Evolutionary conservation across 2,113 vertebrate species (phyloP).

Genomic region (Anguilla rostrata): DNA sequence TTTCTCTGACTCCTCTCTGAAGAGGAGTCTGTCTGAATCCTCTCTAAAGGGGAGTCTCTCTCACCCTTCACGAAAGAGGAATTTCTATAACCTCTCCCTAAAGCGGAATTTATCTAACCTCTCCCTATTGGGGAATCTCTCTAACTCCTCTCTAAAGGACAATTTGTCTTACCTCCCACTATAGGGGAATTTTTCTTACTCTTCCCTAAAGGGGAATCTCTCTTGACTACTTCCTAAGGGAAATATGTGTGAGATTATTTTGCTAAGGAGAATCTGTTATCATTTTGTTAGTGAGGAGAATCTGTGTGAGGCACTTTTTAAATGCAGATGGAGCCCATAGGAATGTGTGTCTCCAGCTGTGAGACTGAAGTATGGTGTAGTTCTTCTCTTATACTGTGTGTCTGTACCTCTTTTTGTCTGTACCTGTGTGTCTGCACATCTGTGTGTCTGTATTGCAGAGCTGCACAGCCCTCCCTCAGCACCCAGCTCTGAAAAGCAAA

Average conservation of each 20-base stretch:
- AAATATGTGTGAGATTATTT: too few relatives aligned
- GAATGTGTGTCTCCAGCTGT: too few relatives aligned
- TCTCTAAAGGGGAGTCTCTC: not conserved
- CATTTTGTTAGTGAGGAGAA: too few relatives aligned
- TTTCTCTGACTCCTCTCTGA: not conserved
- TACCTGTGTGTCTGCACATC: not conserved
- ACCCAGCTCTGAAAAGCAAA: constrained; percentile 91
- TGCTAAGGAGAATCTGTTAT: too few relatives aligned
- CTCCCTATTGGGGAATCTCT: not conserved
- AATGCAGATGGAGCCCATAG: too few relatives aligned
- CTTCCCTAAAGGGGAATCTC: too few relatives aligned
- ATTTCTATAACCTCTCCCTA: not conserved
- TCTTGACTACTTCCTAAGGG: too few relatives aligned
- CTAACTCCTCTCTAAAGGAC: not conserved
- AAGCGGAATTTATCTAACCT: constrained; percentile 37
- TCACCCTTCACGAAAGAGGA: not conserved
- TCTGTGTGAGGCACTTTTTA: too few relatives aligned
- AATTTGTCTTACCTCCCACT: too few relatives aligned
- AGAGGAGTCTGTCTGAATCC: constrained; percentile 38
- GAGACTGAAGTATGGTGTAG: too few relatives aligned
- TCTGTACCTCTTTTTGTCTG: not conserved
- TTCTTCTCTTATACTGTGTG: not conserved
- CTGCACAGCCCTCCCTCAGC: constrained; percentile 87
- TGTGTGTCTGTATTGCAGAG: constrained; percentile 65
- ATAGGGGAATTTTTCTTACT: too few relatives aligned